Evolutionary conservation across 2,113 vertebrate genomes (phyloP), one percentile per base, ranked within the genome.

Genomic region (Accipiter virgatus): DNA sequence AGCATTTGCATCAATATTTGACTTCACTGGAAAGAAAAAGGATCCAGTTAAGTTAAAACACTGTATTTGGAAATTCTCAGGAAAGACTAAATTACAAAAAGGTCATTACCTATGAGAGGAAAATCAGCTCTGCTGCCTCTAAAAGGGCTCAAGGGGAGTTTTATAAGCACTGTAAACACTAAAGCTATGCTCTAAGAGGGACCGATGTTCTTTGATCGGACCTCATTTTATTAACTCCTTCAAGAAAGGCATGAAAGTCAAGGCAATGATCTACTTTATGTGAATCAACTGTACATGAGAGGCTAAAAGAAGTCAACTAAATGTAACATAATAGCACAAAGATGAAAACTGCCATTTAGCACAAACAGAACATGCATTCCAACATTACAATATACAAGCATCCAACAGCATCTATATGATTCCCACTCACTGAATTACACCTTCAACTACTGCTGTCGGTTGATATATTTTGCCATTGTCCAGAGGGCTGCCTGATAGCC

Each of bases 241-340:
- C 50, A 86, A 70, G 78, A 79, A 93, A 56, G 38, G 45, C 75
- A 72, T 32, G 56, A 83, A 94, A 94, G 74, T 77, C 71, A 70
- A 45, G 75, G 67, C 38, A 92, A 88, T 86, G 92, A 86, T 81
- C 63, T 55, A 88, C 66, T 85, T 95, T 72, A 94, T 7, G 11
- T 81, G 71, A 90, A 86, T 73, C 85, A 95, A 43, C 50, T 80
- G 67, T 52, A 83, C 55, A 63, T 53, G 27, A 81, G 68, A 91
- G 77, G 88, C 74, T 92, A 94, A 83, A 93, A 94, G 74, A 85
- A 96, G 70, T 83, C 90, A 94, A 86, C 79, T 70, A 88, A 80
- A 96, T 21, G 59, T 61, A 93, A 86, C 38, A 16, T 66, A 93
- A 88, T 40, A 86, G 75, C 1, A 0, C 26, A 73, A 78, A 73